Evolutionary conservation across 1,140 invertebrate species (phyloP).

Genomic region (Drosophila jambulina): DNA sequence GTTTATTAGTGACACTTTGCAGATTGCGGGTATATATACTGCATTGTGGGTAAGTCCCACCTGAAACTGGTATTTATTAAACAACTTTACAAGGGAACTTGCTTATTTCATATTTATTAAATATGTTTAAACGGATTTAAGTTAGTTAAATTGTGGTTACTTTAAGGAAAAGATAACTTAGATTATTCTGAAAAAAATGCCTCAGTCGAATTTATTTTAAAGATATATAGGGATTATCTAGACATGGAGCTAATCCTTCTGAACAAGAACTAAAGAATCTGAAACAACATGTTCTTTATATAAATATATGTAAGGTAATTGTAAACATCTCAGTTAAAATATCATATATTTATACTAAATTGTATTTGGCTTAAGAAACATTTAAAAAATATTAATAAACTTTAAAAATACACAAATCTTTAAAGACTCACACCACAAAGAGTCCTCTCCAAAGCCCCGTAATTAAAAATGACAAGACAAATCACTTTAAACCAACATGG

Average conservation of each 20-base stretch:
- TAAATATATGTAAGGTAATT: no score
- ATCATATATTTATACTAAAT: not conserved
- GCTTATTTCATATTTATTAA: not conserved
- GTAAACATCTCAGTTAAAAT: no score
- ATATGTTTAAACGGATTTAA: not conserved
- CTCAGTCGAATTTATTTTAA: not conserved
- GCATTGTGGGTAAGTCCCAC: not conserved
- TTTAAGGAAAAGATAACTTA: not conserved
- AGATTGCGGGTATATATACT: conserved; percentile 26
- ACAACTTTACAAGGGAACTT: not conserved
- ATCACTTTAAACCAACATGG: conserved; percentile 30
- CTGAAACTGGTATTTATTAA: not conserved
- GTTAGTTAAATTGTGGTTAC: not conserved
- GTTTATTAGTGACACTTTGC: conserved; percentile 66
- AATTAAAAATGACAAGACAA: conserved; percentile 31
- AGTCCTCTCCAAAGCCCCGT: not conserved
- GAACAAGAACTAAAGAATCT: no score
- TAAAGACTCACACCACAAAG: not conserved
- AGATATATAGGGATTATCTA: not conserved
- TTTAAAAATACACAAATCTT: not conserved
- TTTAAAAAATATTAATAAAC: not conserved
- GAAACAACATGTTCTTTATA: no score
- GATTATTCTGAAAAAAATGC: not conserved
- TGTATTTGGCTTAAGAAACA: not conserved
- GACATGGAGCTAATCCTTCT: not conserved